Conservation (phyloP, 1,140 invertebrate genomes). For the Drosophila sucinea region DNA sequence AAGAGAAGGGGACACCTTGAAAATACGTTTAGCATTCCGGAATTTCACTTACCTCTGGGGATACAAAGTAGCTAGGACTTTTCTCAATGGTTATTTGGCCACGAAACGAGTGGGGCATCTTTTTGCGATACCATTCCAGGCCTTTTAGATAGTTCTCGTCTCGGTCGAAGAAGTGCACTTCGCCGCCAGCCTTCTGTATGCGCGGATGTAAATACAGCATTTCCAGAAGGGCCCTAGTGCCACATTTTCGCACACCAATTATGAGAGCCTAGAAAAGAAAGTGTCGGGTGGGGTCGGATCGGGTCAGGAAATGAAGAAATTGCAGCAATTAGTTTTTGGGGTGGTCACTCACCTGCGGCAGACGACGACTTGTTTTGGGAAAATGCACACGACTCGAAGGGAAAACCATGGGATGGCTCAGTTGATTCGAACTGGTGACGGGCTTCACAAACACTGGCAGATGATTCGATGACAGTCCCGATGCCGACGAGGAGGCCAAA, state of each 20-base stretch:
- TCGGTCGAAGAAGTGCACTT: slow-evolving; percentile 97
- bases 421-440: slow-evolving; percentile 64
- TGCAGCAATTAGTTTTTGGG: slow-evolving; percentile 57
- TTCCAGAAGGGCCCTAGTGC: slow-evolving; percentile 95
- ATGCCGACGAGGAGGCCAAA: slow-evolving; percentile 7
- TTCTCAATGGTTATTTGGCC: slow-evolving; percentile 98
- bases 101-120: slow-evolving; percentile 95
- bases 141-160: slow-evolving; percentile 95
- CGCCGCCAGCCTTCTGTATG: slow-evolving; percentile 95
- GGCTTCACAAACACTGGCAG: slow-evolving; percentile 71
- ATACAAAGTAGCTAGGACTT: slow-evolving; percentile 98
- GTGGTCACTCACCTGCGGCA: slow-evolving; percentile 84
- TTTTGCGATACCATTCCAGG: slow-evolving; percentile 95
- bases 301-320: slow-evolving; percentile 52
- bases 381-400: slow-evolving; percentile 83
- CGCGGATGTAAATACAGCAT: slow-evolving; percentile 97
- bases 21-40: background rate
- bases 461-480: slow-evolving; percentile 49
- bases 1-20: background rate
- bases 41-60: slow-evolving; percentile 90
- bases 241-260: slow-evolving; percentile 96
- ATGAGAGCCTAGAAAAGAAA: slow-evolving; percentile 89
- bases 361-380: slow-evolving; percentile 84
- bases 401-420: slow-evolving; percentile 83
- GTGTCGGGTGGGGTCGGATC: slow-evolving; percentile 20